These are phyloP conservation scores for Choloepus didactylus DNA, from an alignment of 2,797 vertebrate genomes.

Conservation along the genomic window DNA sequence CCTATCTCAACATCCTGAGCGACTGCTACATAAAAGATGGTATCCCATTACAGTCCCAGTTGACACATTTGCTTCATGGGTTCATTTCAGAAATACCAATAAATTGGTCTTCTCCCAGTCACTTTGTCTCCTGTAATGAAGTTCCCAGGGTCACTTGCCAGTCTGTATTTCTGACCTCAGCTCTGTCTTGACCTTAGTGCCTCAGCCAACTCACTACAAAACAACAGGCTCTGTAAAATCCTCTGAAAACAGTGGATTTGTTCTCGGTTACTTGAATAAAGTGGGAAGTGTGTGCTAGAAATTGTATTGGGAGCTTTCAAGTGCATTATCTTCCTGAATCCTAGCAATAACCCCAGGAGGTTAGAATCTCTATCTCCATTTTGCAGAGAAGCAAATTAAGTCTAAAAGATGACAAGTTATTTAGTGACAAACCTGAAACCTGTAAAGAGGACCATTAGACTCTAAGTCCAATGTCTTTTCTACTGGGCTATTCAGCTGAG, in stretches of 20 bases:
- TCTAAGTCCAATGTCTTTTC: neutral
- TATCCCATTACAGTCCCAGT: neutral
- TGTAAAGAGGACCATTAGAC: neutral
- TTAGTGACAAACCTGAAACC: neutral
- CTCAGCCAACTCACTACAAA: neutral
- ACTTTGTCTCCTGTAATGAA: neutral
- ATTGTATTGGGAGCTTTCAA: neutral
- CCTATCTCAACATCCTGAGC: neutral
- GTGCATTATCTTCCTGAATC: neutral
- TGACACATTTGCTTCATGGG: neutral
- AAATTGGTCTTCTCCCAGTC: neutral
- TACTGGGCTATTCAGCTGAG: neutral
- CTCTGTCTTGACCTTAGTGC: neutral
- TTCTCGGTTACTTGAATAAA: neutral
- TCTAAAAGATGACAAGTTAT: neutral
- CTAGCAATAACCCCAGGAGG: neutral
- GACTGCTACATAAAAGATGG: neutral
- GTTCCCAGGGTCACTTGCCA: neutral
- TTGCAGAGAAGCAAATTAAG: neutral
- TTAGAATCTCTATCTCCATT: neutral
- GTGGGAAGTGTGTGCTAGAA: neutral
- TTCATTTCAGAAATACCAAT: constrained; percentile 17
- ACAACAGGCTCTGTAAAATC: neutral
- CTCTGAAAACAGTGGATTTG: constrained; percentile 20
- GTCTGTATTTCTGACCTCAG: neutral